phyloP scores from a whole-genome alignment of 2,113 vertebrate genomes.

The Albula goreensis region DNA sequence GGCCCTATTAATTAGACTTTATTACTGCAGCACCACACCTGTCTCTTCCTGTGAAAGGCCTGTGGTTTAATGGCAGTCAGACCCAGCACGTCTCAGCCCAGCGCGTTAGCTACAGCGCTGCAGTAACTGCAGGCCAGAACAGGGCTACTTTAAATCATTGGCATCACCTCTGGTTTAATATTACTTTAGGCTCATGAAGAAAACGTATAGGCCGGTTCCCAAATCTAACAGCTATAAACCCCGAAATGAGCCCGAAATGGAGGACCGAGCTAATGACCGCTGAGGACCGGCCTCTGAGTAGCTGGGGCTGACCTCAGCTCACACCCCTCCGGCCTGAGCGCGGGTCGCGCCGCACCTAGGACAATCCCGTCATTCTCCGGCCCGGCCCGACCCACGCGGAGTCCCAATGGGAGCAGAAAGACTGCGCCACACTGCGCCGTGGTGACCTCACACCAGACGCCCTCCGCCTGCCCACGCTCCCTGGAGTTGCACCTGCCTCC shows the following conservation, averaged over 20 bases:
- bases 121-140: neutral
- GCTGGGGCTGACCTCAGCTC: neutral
- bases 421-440: neutral
- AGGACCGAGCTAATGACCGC: slow-evolving; percentile 24
- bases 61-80: neutral
- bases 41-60: neutral
- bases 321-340: neutral
- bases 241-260: neutral
- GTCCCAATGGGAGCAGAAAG: too few species aligned
- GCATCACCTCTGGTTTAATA: neutral
- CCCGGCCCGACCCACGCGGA: neutral
- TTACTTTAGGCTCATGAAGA: neutral
- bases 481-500: neutral
- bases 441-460: neutral
- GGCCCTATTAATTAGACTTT: neutral
- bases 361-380: neutral
- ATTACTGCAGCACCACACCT: neutral
- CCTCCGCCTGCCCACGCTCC: neutral
- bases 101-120: neutral
- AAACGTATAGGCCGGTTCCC: neutral
- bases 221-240: slow-evolving; percentile 23
- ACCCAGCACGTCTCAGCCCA: neutral
- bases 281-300: neutral
- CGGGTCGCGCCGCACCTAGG: neutral
- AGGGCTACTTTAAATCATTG: neutral